Evolutionary conservation across 1,140 invertebrate species (phyloP).

Genomic region (Paramacrobiotus metropolitanus): DNA sequence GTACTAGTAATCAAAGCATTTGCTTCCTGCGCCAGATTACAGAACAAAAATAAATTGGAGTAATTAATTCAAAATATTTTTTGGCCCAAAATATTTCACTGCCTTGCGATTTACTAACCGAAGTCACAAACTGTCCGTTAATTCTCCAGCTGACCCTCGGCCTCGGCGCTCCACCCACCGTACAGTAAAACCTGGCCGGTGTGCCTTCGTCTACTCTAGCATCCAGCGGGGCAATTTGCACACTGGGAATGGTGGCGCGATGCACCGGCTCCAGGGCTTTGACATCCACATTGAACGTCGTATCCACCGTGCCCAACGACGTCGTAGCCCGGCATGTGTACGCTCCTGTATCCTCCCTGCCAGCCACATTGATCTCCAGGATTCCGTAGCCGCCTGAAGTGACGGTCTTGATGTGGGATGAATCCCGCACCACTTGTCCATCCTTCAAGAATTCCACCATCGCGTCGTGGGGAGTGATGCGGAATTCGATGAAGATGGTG

Average conservation of each 20-base stretch:
- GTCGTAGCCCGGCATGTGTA: constrained; percentile 84
- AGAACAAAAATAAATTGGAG: constrained; percentile 3
- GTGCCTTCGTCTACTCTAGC: constrained; percentile 66
- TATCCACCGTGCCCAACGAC: constrained; percentile 54
- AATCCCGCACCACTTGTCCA: background rate
- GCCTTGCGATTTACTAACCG: too few relatives aligned
- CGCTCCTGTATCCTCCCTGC: constrained; percentile 66
- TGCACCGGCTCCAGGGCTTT: background rate
- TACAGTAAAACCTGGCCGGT: constrained; percentile 74
- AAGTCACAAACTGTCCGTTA: constrained; percentile 78
- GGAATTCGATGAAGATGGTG: background rate
- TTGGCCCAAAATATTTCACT: too few relatives aligned
- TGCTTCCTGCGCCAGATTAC: background rate
- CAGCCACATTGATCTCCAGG: constrained; percentile 75
- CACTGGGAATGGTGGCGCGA: background rate
- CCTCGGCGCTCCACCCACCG: constrained; percentile 72
- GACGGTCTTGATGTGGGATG: background rate
- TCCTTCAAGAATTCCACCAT: background rate
- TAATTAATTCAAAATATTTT: too few relatives aligned
- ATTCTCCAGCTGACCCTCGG: constrained; percentile 89
- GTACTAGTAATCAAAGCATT: too few relatives aligned
- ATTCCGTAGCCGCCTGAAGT: constrained; percentile 25
- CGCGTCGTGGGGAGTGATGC: background rate
- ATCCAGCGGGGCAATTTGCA: background rate
- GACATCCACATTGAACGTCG: background rate